Evolutionary conservation across 2,113 vertebrate genomes (phyloP), one percentile per base, ranked within the genome.

Genomic region (Rhynchomys soricoides): DNA sequence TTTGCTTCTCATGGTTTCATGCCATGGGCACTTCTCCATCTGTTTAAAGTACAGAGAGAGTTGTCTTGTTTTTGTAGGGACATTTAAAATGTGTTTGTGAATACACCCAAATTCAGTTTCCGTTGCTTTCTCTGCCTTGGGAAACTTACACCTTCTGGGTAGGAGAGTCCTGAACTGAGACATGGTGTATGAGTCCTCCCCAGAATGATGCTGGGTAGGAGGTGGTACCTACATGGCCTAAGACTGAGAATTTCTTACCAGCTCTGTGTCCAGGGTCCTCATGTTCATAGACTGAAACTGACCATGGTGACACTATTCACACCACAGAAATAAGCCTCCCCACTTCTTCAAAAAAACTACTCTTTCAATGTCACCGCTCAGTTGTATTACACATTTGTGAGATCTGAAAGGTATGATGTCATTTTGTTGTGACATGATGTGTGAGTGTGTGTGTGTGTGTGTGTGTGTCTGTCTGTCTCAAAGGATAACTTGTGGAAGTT

Each of bases 1-100:
- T 37, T 96, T 96, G 64, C 34, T 87, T 97, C 57, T n/a, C 59
- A 81, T 90, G 37, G 8, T 77, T 92, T 88, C 26, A 91, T 82
- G 13, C 31, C 45, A 66, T 37, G 24, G 57, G 62, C 88, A 34
- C 11, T 16, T 95, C 94, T 68, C 43, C 43, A 59, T 21, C 34
- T 83, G 55, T 71, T 95, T 57, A 68, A 96, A 95, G 29, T 71
- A 5, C 19, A 70, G n/a, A 90, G 45, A 87, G 37, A 89, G 8
- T 88, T 66, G 5, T 81, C 48, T 91, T 85, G 8, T 85, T 95
- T 96, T 71, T 34, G 55, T 64, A 70, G 55, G 21, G 73, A 4
- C 34, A 2, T 77, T 92, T 74, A n/a, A 92, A 75, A 91, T 52
- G 78, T 12, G 62, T 88, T 81, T 90, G 70, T 48, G 8, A 94